Evolutionary conservation across 1,140 invertebrate species (phyloP), one percentile per base, ranked within the genome.

Genomic region (Cydia pomonella): DNA sequence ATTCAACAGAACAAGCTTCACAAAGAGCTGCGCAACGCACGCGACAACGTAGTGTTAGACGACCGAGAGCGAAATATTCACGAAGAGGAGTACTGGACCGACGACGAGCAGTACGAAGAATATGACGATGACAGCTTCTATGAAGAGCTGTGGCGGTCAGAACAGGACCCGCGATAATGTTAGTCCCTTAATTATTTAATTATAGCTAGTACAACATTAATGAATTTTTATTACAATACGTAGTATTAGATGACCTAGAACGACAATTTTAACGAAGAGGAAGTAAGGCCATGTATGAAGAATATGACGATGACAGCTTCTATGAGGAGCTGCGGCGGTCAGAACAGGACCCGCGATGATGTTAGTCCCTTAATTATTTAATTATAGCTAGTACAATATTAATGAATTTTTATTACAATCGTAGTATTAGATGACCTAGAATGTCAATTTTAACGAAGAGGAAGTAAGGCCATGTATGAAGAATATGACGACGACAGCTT

Each of bases 1-100:
- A 89, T 91, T 38, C 76, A 84, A 23, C 82, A 91, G 79, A 86
- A 85, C 44, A 88, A 87, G 75, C 73, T 88, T 2, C 77, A 82
- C 1, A 91, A 87, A 62, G 77, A 85, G 71, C 69, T 79, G n/a
- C 80, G 81, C 0, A 76, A 80, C 5, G 53, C 77, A 6, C 76
- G 74, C 18, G 38, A 69, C 16, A 33, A 69, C 29, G 16, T 18
- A 33, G 64, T 69, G 7, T 10, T 69, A 18, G 64, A 78, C 16
- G 72, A 77, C 7, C 79, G 47, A 71, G 73, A 73, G 13, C 66
- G 53, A 59, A 59, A 59, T n/a, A 59, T 78, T 7, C 29, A 73
- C 21, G 75, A 73, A 47, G 63, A 73, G 18, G 44, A 74, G 25
- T 44, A 74, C 13, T 72, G 59, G 23, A 9, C 25, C 18, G 25